These are phyloP conservation scores for Pterostichus madidus DNA, from an alignment of 2,888 invertebrate genomes.

Conservation along the genomic window DNA sequence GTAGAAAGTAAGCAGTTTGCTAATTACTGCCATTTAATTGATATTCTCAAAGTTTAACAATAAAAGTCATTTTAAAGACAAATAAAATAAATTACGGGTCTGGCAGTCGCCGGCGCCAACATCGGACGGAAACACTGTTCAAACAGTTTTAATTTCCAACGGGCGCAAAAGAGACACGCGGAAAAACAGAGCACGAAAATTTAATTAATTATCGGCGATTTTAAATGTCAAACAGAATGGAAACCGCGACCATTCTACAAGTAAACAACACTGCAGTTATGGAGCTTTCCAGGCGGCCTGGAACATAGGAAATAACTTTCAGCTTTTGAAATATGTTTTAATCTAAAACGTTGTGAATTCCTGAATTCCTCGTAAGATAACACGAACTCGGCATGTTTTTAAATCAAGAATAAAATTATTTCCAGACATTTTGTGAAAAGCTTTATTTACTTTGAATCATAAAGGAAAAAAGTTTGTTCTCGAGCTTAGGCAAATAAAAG, in stretches of 20 bases:
- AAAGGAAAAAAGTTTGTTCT: conserved; percentile 46
- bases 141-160: conserved; percentile 65
- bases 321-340: conserved; percentile 37
- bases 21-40: conserved; percentile 59
- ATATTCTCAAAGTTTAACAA: conserved; percentile 58
- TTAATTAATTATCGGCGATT: conserved; percentile 65
- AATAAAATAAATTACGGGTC: conserved; percentile 56
- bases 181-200: conserved; percentile 57
- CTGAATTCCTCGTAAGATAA: conserved; percentile 18
- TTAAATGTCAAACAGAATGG: conserved; percentile 63
- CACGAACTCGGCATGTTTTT: conserved; percentile 34
- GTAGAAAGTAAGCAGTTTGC: conserved; percentile 50
- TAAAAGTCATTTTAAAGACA: conserved; percentile 65
- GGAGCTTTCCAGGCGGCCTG: neutral
- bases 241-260: conserved; percentile 34
- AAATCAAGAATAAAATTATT: conserved; percentile 37
- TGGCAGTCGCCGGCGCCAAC: conserved; percentile 26
- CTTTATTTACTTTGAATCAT: conserved; percentile 54
- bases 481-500: conserved; percentile 50
- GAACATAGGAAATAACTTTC: conserved; percentile 38
- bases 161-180: neutral
- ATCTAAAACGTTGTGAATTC: conserved; percentile 29
- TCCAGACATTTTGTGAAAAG: conserved; percentile 30
- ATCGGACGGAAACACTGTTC: conserved; percentile 54
- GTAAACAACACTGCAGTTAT: conserved; percentile 24